Evolutionary conservation across 2,888 invertebrate species (phyloP).

Genomic region (Leptinotarsa rubiginosa): DNA sequence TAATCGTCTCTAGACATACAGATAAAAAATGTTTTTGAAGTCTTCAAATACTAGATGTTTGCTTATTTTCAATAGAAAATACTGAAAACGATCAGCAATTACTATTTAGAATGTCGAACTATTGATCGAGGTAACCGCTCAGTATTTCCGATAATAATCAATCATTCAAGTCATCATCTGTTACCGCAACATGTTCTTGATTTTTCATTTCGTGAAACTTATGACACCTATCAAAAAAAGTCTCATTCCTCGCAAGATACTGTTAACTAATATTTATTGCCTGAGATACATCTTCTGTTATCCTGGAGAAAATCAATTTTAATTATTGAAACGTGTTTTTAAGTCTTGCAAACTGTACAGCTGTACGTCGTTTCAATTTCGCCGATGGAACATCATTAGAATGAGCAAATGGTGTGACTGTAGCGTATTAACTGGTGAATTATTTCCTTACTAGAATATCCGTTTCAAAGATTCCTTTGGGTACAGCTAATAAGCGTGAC

Average conservation of each 20-base stretch:
- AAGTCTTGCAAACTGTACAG: conserved; percentile 29
- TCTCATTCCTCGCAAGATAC: conserved; percentile 18
- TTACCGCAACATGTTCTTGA: conserved; percentile 15
- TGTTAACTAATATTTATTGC: conserved; percentile 41
- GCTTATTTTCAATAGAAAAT: not conserved
- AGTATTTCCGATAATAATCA: not conserved
- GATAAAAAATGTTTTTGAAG: too few relatives aligned
- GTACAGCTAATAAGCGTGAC: conserved; percentile 14
- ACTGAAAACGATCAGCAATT: not conserved
- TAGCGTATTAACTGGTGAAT: conserved; percentile 26
- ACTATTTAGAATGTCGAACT: not conserved
- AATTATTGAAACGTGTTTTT: conserved; percentile 42
- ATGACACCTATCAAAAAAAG: conserved; percentile 18
- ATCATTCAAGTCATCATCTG: conserved; percentile 4
- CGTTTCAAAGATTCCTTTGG: conserved; percentile 18
- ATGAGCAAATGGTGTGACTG: conserved; percentile 29
- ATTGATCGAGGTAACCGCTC: not conserved
- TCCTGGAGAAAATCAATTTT: conserved; percentile 41
- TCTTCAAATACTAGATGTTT: too few relatives aligned
- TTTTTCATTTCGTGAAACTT: conserved; percentile 16
- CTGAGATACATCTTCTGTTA: conserved; percentile 35
- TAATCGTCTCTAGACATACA: too few relatives aligned
- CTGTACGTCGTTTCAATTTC: conserved; percentile 38
- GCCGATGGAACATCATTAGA: conserved; percentile 30
- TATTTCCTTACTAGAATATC: conserved; percentile 19